These are phyloP conservation scores for Adelphocoris suturalis DNA, from an alignment of 2,888 invertebrate genomes.

Conservation along the genomic window DNA sequence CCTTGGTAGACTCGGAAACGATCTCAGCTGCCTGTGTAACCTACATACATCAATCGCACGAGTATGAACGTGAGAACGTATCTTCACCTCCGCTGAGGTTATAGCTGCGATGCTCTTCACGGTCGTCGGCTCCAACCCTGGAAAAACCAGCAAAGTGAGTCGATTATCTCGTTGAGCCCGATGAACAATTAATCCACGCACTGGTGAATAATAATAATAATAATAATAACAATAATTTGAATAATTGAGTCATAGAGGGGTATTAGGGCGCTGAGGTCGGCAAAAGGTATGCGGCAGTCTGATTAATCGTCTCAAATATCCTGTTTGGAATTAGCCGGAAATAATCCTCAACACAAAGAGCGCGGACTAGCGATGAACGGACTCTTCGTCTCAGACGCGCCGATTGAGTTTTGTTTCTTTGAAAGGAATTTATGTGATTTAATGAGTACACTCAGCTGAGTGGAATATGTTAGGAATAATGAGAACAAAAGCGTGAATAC, in stretches of 20 bases:
- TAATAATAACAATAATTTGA: background rate
- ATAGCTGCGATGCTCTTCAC: constrained; percentile 7
- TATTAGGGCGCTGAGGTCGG: background rate
- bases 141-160: background rate
- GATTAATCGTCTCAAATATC: background rate
- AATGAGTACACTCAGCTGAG: no score
- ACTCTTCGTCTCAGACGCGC: no score
- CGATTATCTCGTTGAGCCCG: background rate
- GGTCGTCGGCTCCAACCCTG: constrained; percentile 22
- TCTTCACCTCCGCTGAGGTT: background rate
- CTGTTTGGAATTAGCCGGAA: background rate
- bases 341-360: background rate
- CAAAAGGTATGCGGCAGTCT: background rate
- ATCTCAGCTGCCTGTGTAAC: no score
- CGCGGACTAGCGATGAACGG: no score
- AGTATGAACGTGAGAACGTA: background rate
- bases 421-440: no score
- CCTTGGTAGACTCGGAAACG: no score
- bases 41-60: no score
- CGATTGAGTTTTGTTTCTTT: no score
- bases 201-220: background rate
- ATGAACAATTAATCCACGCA: constrained; percentile 1
- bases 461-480: no score
- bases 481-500: no score
- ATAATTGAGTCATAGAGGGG: background rate